A percentile compares a stretch with the other conserved stretches of the same genome.
These are phyloP conservation scores for Dryadula phaetusa DNA, from an alignment of 2,888 invertebrate species.

Conservation along the genomic window DNA sequence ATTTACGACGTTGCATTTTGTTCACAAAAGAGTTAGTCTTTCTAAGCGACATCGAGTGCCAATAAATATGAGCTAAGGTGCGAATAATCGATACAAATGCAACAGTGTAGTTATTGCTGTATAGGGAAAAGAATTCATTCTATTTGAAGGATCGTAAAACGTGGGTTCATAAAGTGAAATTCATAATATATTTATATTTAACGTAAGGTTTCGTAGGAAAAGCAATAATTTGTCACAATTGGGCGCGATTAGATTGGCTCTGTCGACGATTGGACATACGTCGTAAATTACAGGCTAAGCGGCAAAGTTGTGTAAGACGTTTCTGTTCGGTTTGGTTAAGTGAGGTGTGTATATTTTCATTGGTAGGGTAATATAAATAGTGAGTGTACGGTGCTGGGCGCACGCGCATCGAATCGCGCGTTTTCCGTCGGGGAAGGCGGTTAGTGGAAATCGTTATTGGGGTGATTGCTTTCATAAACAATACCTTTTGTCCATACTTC, in stretches of 20 bases:
- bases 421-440: slow-evolving; percentile 74
- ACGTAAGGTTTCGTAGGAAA: slow-evolving; percentile 81
- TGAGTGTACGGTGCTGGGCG: slow-evolving; percentile 66
- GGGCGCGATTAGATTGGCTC: slow-evolving; percentile 82
- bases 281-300: slow-evolving; percentile 77
- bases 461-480: slow-evolving; percentile 84
- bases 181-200: slow-evolving; percentile 67
- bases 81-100: slow-evolving; percentile 69
- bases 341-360: slow-evolving; percentile 49
- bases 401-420: slow-evolving; percentile 82
- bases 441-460: slow-evolving; percentile 84
- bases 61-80: slow-evolving; percentile 75
- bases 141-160: slow-evolving; percentile 65
- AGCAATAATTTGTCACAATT: slow-evolving; percentile 84
- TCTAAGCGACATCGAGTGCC: slow-evolving; percentile 79
- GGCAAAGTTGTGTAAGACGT: slow-evolving; percentile 65
- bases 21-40: slow-evolving; percentile 75
- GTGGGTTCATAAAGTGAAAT: slow-evolving; percentile 70
- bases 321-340: slow-evolving; percentile 42
- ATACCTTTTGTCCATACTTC: slow-evolving; percentile 79
- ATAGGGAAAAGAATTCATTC: slow-evolving; percentile 57
- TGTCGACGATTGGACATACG: slow-evolving; percentile 80
- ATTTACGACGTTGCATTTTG: slow-evolving; percentile 70
- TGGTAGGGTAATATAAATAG: slow-evolving; percentile 72
- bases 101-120: slow-evolving; percentile 69